A percentile compares a stretch with the other conserved stretches of the same genome.
phyloP scores from a whole-genome alignment of 1,140 invertebrate species.

The Meloidogyne floridensis region DNA sequence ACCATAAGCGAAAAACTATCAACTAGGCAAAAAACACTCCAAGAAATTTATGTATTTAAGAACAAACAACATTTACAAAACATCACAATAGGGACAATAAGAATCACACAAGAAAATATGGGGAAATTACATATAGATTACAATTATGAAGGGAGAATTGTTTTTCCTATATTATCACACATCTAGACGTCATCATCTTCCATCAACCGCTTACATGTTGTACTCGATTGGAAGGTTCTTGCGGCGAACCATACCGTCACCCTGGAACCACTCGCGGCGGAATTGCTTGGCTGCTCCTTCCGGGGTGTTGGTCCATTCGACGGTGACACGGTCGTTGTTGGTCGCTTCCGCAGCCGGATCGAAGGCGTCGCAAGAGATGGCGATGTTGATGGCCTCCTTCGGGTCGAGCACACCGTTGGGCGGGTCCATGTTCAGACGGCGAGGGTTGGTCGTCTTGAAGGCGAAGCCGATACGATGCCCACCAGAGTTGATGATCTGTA shows the following conservation, averaged over 20 bases:
- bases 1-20: neutral
- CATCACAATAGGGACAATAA: neutral
- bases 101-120: too few relatives aligned
- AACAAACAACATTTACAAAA: too few relatives aligned
- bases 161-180: too few relatives aligned
- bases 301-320: slow-evolving; percentile 54
- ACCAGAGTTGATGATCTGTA: slow-evolving; percentile 49
- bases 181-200: too few relatives aligned
- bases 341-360: slow-evolving; percentile 47
- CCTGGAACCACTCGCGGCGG: slow-evolving; percentile 54
- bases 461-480: slow-evolving; percentile 49
- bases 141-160: too few relatives aligned
- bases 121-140: too few relatives aligned
- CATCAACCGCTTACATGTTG: slow-evolving; percentile 25
- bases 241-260: slow-evolving; percentile 52
- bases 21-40: slow-evolving; percentile 10
- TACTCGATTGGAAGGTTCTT: slow-evolving; percentile 55
- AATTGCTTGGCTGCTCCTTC: slow-evolving; percentile 47
- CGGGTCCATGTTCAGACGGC: slow-evolving; percentile 45
- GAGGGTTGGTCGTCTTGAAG: slow-evolving; percentile 50
- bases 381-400: slow-evolving; percentile 46
- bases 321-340: slow-evolving; percentile 54
- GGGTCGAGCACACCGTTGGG: slow-evolving; percentile 50
- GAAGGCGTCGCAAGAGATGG: slow-evolving; percentile 50
- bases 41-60: too few relatives aligned